Conservation (phyloP, 2,113 vertebrate species). For the Megaleporinus macrocephalus region DNA sequence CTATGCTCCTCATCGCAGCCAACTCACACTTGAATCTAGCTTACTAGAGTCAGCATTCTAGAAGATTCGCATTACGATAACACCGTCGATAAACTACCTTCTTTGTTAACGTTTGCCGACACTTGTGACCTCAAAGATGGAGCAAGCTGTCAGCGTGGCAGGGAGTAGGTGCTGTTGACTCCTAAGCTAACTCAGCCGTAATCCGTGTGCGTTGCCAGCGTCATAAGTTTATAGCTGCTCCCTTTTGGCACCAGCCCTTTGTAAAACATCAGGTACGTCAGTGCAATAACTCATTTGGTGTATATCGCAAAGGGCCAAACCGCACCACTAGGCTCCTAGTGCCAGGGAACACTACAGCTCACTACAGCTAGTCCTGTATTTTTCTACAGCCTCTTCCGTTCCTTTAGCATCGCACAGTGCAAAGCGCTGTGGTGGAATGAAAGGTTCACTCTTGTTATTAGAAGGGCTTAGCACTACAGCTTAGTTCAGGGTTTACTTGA, state of each 20-base stretch:
- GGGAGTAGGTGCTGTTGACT: constrained; percentile 15
- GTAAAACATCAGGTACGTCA: constrained; percentile 32
- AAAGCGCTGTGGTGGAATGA: constrained; percentile 37
- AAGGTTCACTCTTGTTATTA: constrained; percentile 57
- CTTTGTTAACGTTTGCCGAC: constrained; percentile 1
- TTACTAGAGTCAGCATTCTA: not conserved
- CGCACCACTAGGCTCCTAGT: constrained; percentile 6
- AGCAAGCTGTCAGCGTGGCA: constrained; percentile 8
- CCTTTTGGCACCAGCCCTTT: constrained; percentile 33
- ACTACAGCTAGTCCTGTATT: constrained; percentile 51
- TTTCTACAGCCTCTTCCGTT: constrained; percentile 52
- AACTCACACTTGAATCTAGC: not conserved
- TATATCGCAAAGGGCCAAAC: not conserved
- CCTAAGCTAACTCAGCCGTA: constrained; percentile 19
- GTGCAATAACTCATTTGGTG: constrained; percentile 19
- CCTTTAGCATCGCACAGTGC: constrained; percentile 52
- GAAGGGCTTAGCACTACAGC: constrained; percentile 67
- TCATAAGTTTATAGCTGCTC: constrained; percentile 35
- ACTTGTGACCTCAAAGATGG: constrained; percentile 8
- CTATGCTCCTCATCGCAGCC: constrained; percentile 17
- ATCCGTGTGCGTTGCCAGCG: constrained; percentile 31
- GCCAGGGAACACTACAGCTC: constrained; percentile 34
- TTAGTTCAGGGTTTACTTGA: constrained; percentile 64
- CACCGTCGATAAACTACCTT: not conserved
- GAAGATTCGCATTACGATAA: not conserved